Evolutionary conservation across 2,113 vertebrate species (phyloP).

Genomic region (Ciconia maguari): DNA sequence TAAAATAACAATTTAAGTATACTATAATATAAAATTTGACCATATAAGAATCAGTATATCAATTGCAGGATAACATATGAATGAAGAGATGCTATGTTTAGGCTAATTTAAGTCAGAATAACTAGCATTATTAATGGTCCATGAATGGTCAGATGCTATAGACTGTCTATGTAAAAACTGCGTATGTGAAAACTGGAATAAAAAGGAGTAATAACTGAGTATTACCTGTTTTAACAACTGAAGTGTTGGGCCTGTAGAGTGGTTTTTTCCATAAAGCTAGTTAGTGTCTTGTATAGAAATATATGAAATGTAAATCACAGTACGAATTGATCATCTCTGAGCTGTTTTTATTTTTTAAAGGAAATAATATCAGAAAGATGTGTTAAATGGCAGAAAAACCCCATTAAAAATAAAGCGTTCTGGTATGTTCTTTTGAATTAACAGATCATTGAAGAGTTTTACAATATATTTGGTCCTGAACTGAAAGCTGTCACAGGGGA

Average conservation of each 20-base stretch:
- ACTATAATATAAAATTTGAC: background rate
- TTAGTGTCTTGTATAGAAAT: background rate
- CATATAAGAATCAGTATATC: background rate
- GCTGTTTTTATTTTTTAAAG: background rate
- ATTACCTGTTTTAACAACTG: background rate
- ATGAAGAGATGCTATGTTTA: background rate
- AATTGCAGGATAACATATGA: background rate
- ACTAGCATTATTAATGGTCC: background rate
- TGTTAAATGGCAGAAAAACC: background rate
- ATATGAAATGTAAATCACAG: background rate
- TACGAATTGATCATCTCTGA: background rate
- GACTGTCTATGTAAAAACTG: background rate
- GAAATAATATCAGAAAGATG: background rate
- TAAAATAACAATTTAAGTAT: background rate
- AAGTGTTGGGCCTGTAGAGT: background rate
- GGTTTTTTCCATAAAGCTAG: background rate
- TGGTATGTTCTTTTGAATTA: background rate
- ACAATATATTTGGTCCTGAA: constrained; percentile 86
- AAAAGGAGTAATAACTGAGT: background rate
- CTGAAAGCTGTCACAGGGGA: constrained; percentile 85
- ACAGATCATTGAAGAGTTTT: constrained; percentile 88
- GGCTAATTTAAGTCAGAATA: background rate
- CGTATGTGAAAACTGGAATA: background rate
- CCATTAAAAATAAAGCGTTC: background rate
- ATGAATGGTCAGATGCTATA: background rate